Percentiles rank a stretch among this genome's conserved stretches.
phyloP scores from a whole-genome alignment of 2,797 vertebrate genomes.

The Babyrousa celebensis region DNA sequence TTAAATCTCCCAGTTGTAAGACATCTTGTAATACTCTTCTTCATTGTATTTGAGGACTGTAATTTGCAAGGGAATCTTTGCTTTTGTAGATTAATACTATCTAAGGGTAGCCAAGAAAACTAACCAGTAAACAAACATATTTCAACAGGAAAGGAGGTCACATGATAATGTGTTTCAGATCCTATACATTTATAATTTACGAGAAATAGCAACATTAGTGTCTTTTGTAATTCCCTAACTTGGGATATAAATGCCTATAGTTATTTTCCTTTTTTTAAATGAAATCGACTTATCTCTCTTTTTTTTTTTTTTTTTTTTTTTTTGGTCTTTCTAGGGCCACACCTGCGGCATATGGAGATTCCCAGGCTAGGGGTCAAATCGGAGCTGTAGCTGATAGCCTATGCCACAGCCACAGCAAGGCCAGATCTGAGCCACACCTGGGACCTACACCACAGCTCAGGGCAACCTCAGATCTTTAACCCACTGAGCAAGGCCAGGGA shows the following conservation, averaged over 20 bases:
- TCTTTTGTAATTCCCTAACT: neutral
- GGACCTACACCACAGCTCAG: no score
- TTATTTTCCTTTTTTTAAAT: neutral
- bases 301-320: no score
- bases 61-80: neutral
- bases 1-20: slow-evolving; percentile 16
- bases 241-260: neutral
- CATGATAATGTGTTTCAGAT: neutral
- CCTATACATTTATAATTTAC: neutral
- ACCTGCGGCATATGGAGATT: no score
- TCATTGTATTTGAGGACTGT: slow-evolving; percentile 31
- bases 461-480: no score
- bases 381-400: no score
- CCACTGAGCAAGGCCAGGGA: no score
- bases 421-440: no score
- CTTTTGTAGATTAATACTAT: neutral
- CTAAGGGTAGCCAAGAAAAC: neutral
- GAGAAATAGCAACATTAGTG: neutral
- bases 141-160: neutral
- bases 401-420: no score
- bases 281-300: neutral
- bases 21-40: slow-evolving; percentile 22
- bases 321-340: no score
- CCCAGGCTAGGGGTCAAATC: no score
- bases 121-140: neutral